Evolutionary conservation across 2,113 vertebrate genomes (phyloP).

Genomic region (Antechinus flavipes): DNA sequence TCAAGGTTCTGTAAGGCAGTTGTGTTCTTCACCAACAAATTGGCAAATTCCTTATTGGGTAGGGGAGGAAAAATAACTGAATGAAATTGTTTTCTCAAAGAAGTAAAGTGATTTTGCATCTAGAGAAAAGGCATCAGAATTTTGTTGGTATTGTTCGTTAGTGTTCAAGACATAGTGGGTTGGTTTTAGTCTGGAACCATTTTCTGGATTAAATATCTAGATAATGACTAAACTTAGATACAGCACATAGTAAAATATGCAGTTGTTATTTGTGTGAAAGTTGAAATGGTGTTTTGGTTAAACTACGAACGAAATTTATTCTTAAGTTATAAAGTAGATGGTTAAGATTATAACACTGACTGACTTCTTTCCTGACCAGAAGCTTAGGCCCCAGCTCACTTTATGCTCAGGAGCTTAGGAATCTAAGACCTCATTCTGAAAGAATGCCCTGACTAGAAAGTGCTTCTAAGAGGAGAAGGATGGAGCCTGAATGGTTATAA

Average conservation of each 20-base stretch:
- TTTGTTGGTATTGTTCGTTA: constrained; percentile 77
- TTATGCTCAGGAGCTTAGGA: constrained; percentile 36
- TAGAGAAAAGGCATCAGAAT: constrained; percentile 74
- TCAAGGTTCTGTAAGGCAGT: constrained; percentile 12
- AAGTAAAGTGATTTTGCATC: constrained; percentile 59
- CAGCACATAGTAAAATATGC: constrained; percentile 46
- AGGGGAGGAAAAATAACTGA: constrained; percentile 61
- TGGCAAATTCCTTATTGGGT: constrained; percentile 39
- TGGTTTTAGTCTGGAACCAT: constrained; percentile 69
- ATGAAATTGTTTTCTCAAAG: constrained; percentile 64
- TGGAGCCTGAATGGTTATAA: not conserved
- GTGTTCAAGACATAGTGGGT: constrained; percentile 83
- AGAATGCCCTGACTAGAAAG: not conserved
- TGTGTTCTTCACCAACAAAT: constrained; percentile 61
- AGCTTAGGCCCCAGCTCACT: constrained; percentile 35
- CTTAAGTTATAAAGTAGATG: constrained; percentile 37
- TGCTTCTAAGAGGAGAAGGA: constrained; percentile 29
- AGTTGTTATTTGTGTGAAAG: constrained; percentile 57
- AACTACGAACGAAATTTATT: constrained; percentile 57
- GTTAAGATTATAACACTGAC: constrained; percentile 62
- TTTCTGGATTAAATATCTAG: constrained; percentile 47
- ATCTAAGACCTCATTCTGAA: not conserved
- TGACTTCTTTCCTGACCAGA: constrained; percentile 60
- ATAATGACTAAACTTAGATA: constrained; percentile 64
- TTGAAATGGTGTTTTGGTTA: constrained; percentile 59